Percentiles rank a stretch among this genome's conserved stretches.
Conservation (phyloP, 2,797 vertebrate species). For the Loris lydekkerianus region DNA sequence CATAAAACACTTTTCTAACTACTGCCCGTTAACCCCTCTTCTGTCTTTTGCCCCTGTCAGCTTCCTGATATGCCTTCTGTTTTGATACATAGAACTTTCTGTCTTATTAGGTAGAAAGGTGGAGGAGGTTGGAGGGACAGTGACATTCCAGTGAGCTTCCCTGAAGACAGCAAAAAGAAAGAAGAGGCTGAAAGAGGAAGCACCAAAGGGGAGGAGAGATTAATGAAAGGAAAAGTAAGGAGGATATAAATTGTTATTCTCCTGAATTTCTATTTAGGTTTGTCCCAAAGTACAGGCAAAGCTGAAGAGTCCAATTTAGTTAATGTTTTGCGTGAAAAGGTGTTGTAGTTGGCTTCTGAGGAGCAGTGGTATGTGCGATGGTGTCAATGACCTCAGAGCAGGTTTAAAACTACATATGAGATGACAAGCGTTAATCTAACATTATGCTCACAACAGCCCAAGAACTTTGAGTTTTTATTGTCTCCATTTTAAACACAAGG, state of each 20-base stretch:
- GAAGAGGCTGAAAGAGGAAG: neutral
- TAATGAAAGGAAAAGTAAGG: neutral
- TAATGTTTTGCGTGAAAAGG: neutral
- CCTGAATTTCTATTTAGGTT: neutral
- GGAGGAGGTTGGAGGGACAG: fast-evolving
- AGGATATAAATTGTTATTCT: neutral
- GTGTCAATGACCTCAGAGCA: neutral
- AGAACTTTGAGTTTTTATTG: neutral
- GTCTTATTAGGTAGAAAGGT: neutral
- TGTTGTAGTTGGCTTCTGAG: neutral
- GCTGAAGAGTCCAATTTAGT: neutral
- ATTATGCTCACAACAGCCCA: neutral
- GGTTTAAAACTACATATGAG: neutral
- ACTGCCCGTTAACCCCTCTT: constrained; percentile 48
- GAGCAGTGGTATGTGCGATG: neutral
- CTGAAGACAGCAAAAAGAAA: neutral
- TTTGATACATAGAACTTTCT: neutral
- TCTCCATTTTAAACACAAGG: neutral
- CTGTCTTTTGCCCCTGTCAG: neutral
- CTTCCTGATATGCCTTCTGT: neutral
- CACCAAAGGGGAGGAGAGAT: neutral
- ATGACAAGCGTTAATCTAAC: neutral
- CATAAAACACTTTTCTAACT: constrained; percentile 19
- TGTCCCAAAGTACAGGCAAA: neutral
- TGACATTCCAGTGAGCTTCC: neutral